Percentiles rank a stretch among this genome's conserved stretches.
phyloP scores from a whole-genome alignment of 2,113 vertebrate genomes.

The Saimiri boliviensis region DNA sequence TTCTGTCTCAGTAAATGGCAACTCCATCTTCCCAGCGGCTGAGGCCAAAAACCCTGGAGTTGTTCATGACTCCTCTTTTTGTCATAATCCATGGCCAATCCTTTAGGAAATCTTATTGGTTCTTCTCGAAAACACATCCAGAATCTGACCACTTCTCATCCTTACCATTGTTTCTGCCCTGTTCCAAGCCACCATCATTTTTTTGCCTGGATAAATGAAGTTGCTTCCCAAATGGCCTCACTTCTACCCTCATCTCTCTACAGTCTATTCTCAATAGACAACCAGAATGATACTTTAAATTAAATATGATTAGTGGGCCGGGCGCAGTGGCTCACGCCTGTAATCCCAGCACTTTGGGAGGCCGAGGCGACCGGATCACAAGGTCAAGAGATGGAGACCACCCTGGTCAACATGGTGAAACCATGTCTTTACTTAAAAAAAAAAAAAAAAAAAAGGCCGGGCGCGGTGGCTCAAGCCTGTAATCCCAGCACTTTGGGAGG shows the following conservation, averaged over 20 bases:
- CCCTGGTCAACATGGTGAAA: too few relatives aligned
- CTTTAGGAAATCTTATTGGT: neutral
- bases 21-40: neutral
- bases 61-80: neutral
- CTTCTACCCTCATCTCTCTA: neutral
- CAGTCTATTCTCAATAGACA: neutral
- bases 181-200: neutral
- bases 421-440: too few relatives aligned
- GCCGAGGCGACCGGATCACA: too few relatives aligned
- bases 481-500: too few relatives aligned
- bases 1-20: neutral
- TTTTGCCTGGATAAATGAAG: neutral
- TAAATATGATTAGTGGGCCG: neutral
- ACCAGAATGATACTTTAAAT: neutral
- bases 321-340: too few relatives aligned
- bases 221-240: neutral
- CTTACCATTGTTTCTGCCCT: neutral
- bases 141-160: neutral
- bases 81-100: neutral
- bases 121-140: neutral
- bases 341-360: too few relatives aligned
- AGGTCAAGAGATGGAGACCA: too few relatives aligned
- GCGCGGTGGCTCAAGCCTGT: too few relatives aligned
- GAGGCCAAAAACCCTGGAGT: neutral
- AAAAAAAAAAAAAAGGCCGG: too few relatives aligned